Base-by-base conservation (phyloP, 2,797 vertebrate genomes). In the Helostoma temminkii region DNA sequence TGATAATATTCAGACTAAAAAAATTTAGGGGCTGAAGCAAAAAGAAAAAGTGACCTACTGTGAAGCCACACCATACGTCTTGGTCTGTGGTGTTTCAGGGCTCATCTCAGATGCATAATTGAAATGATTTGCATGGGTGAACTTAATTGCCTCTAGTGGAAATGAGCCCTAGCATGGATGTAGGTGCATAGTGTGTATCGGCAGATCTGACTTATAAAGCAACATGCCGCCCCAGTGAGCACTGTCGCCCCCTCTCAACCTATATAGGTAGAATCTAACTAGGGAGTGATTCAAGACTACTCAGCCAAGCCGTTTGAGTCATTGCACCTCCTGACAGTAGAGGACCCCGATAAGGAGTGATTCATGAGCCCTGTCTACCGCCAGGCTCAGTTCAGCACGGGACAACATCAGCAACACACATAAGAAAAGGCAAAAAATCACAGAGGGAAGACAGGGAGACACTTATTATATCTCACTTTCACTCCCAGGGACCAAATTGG, bases 121-220 rank as follows among this genome's bases (percentile, higher is more conserved):
- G 91, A 91, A 92, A 83, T 86, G 90, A 86, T 87, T 88, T 93
- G 92, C 93, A 89, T 92, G 92, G 88, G 61, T 92, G 89, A 93
- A 92, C 86, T 90, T 93, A 93, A 93, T 93, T 92, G 91, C 91
- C 78, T 87, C 74, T 71, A 68, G 75, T 84, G 83, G 83, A 84
- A 87, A 86, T 81, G 87, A 91, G 83, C 75, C 83, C 71, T 66
- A 66, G 70, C 76, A 88, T 66, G 36, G 81, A 82, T 78, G 76
- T 82, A 79, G 77, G 78, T 78, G 85, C 82, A 81, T 59, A 50
- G 81, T 74, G 77, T 82, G 84, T 82, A 88, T 89, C 84, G 55
- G 75, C 82, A 80, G 71, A 92, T 91, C 82, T 76, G 88, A 90
- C 84, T 91, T 86, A 85, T 82, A 79, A 84, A 87, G 75, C 71